These are phyloP conservation scores for Ruditapes philippinarum DNA, from an alignment of 1,140 invertebrate species.

Conservation along the genomic window DNA sequence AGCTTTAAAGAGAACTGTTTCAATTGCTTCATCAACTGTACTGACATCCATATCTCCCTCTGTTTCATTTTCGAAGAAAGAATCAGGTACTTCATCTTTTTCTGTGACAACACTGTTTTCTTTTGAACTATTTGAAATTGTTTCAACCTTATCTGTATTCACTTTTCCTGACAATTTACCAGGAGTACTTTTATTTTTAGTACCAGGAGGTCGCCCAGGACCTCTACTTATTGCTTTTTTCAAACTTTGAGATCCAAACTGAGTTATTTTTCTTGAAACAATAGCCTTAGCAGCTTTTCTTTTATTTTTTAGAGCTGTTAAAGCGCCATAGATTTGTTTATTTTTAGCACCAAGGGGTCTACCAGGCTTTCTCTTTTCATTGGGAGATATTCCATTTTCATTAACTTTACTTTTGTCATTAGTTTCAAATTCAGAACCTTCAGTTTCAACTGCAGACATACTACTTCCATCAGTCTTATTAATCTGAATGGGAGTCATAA, in stretches of 20 bases:
- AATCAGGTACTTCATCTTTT: not conserved
- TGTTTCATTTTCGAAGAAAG: not conserved
- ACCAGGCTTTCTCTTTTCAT: conserved; percentile 15
- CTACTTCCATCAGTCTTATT: not conserved
- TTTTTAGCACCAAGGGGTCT: conserved; percentile 53
- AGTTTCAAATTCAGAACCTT: not conserved
- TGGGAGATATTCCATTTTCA: not conserved
- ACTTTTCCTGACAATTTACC: not conserved
- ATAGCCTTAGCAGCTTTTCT: not conserved
- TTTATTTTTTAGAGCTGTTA: not conserved
- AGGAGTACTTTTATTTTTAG: conserved; percentile 51
- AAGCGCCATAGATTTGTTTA: not conserved
- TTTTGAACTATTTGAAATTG: not conserved
- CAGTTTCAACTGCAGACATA: not conserved
- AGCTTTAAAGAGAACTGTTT: conserved; percentile 15
- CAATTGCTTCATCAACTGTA: conserved; percentile 49
- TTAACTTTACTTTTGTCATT: not conserved
- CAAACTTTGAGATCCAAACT: not conserved
- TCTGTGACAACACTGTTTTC: conserved; percentile 6
- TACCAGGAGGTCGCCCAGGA: conserved; percentile 36
- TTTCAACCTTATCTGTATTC: not conserved
- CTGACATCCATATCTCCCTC: not conserved
- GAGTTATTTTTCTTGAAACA: not conserved
- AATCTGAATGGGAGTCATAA: not conserved
- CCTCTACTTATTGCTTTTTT: not conserved